These are phyloP conservation scores for Trinectes maculatus DNA, from an alignment of 2,113 vertebrate species.

Conservation along the genomic window DNA sequence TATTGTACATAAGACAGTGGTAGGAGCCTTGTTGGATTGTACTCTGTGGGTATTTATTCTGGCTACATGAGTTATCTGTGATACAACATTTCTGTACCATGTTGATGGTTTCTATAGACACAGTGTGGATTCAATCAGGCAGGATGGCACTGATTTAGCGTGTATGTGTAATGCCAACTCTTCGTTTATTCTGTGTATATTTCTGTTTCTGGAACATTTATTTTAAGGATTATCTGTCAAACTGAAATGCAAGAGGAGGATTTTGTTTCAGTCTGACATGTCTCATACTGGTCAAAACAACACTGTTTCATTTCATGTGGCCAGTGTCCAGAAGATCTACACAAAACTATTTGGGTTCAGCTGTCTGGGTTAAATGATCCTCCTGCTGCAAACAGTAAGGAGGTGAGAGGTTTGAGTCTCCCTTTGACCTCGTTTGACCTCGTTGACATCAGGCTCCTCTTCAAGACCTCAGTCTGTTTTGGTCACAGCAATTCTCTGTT, in stretches of 20 bases:
- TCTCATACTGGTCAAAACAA: neutral
- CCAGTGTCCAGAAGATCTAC: slow-evolving; percentile 3
- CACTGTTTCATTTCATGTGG: neutral
- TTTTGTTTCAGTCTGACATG: slow-evolving; percentile 14
- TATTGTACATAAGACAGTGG: no score
- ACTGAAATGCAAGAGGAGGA: neutral
- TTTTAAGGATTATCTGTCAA: slow-evolving; percentile 8
- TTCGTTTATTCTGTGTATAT: slow-evolving; percentile 10
- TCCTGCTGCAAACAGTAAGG: slow-evolving; percentile 9
- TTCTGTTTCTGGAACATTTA: neutral
- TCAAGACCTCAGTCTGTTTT: neutral
- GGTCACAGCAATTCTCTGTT: neutral
- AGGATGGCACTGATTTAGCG: neutral
- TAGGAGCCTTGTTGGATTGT: no score
- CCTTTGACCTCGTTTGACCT: slow-evolving; percentile 14
- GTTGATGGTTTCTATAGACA: no score
- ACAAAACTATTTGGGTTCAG: neutral
- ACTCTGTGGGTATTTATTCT: no score
- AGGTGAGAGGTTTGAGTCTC: slow-evolving; percentile 25
- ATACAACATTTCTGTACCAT: no score
- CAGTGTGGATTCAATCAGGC: no score
- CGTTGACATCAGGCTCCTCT: no score
- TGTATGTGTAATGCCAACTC: slow-evolving; percentile 13
- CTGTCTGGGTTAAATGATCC: neutral
- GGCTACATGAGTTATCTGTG: no score